A percentile compares a stretch with the other conserved stretches of the same genome.
Evolutionary conservation across 2,888 invertebrate genomes (phyloP).

Genomic region (Drosophila lutescens): DNA sequence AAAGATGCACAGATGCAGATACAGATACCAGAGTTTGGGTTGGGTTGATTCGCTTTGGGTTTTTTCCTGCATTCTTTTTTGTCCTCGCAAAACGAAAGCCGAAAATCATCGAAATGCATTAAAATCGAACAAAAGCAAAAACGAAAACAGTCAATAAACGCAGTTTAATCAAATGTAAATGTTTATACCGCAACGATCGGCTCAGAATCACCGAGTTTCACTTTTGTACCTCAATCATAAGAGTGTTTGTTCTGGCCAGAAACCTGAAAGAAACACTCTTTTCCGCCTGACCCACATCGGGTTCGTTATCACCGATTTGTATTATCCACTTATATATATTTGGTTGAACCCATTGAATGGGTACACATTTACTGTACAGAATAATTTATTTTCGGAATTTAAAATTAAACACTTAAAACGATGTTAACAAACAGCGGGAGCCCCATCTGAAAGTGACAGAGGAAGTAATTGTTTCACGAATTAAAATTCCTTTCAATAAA

Average conservation of each 20-base stretch:
- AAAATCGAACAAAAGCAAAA: slow-evolving; percentile 61
- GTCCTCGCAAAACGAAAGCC: slow-evolving; percentile 51
- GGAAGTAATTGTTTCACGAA: slow-evolving; percentile 5
- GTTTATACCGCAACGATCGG: slow-evolving; percentile 45
- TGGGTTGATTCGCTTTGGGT: background rate
- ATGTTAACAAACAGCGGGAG: slow-evolving; percentile 12
- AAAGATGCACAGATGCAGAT: slow-evolving; percentile 48
- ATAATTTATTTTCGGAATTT: slow-evolving; percentile 6
- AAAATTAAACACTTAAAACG: slow-evolving; percentile 9
- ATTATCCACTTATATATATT: slow-evolving; percentile 35
- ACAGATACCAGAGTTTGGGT: slow-evolving; percentile 23
- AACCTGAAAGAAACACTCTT: slow-evolving; percentile 36
- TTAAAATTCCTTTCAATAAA: background rate
- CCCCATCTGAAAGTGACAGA: slow-evolving; percentile 27
- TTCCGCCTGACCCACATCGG: slow-evolving; percentile 64
- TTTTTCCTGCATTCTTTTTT: slow-evolving; percentile 19
- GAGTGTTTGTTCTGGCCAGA: slow-evolving; percentile 35
- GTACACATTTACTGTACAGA: slow-evolving; percentile 22
- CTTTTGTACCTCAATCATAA: slow-evolving; percentile 52
- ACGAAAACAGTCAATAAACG: slow-evolving; percentile 44
- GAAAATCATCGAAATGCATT: slow-evolving; percentile 48
- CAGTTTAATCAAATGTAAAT: slow-evolving; percentile 57
- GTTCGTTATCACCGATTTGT: slow-evolving; percentile 54
- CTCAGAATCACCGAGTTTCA: slow-evolving; percentile 57
- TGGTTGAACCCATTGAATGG: slow-evolving; percentile 14